These are phyloP conservation scores for Diorhabda elongata DNA, from an alignment of 1,140 invertebrate species.

Conservation along the genomic window DNA sequence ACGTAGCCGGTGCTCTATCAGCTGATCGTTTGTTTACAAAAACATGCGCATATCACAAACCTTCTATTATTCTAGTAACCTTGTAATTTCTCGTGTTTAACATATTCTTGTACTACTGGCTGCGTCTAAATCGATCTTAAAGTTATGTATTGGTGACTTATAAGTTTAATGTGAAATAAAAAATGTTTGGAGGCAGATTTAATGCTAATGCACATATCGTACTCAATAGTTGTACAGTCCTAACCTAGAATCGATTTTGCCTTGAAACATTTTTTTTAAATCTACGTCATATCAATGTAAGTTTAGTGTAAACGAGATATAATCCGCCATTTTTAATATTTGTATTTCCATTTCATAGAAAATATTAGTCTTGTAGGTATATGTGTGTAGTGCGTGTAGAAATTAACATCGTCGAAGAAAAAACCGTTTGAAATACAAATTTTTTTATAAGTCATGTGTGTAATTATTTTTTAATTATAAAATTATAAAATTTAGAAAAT, in stretches of 20 bases:
- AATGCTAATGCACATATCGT: constrained; percentile 23
- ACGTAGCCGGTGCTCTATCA: too few relatives aligned
- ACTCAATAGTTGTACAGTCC: constrained; percentile 26
- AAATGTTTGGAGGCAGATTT: constrained; percentile 27
- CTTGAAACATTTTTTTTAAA: constrained; percentile 35
- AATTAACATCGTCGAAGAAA: neutral
- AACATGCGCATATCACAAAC: too few relatives aligned
- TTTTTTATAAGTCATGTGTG: constrained; percentile 25
- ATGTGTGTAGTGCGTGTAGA: constrained; percentile 46
- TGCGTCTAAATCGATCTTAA: too few relatives aligned
- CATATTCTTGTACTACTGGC: too few relatives aligned
- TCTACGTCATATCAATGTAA: constrained; percentile 43
- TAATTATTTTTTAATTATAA: constrained; percentile 9
- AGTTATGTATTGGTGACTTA: too few relatives aligned
- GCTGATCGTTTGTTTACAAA: too few relatives aligned
- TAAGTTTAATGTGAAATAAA: neutral
- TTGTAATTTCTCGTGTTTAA: too few relatives aligned
- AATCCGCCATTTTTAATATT: neutral
- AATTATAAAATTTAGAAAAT: neutral
- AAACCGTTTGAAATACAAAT: neutral
- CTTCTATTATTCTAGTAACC: too few relatives aligned
- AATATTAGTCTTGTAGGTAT: constrained; percentile 41
- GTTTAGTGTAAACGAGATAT: neutral
- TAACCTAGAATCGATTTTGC: constrained; percentile 25
- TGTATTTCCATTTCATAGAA: constrained; percentile 28